Conservation (phyloP, 1,140 invertebrate genomes). For the Diachasma alloeum region DNA sequence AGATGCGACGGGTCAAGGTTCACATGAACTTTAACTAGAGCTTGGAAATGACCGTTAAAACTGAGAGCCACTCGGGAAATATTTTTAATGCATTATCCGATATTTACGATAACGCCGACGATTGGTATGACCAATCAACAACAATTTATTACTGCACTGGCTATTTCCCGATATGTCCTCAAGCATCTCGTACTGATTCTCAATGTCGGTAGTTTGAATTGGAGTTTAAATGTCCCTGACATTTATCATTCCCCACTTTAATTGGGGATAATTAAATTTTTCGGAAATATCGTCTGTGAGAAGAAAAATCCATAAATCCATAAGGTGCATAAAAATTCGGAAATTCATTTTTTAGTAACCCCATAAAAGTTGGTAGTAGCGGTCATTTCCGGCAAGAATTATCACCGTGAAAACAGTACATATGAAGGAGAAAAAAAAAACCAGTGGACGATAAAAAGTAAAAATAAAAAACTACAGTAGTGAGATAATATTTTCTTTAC, state of each 20-base stretch:
- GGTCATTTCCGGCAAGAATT: not conserved
- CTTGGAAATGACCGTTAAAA: constrained; percentile 53
- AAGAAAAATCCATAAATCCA: no score
- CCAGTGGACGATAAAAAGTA: constrained; percentile 15
- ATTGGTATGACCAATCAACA: constrained; percentile 50
- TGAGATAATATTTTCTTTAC: constrained; percentile 20
- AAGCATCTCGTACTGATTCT: no score
- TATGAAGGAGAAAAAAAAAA: constrained; percentile 13
- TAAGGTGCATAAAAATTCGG: no score
- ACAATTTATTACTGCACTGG: constrained; percentile 21
- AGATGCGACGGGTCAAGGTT: not conserved
- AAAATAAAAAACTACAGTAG: not conserved
- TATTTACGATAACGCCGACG: constrained; percentile 46
- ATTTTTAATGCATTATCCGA: constrained; percentile 31
- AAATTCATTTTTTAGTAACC: no score
- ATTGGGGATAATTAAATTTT: no score
- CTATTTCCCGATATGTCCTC: no score
- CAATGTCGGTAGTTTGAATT: no score
- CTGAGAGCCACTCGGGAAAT: constrained; percentile 33
- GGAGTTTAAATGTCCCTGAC: no score
- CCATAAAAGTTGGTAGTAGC: not conserved
- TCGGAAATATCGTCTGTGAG: no score
- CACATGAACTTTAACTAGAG: constrained; percentile 4
- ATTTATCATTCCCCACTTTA: no score
- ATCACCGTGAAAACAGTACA: not conserved